Base-by-base conservation (phyloP, 2,113 vertebrate genomes). In the Climacteris rufus region DNA sequence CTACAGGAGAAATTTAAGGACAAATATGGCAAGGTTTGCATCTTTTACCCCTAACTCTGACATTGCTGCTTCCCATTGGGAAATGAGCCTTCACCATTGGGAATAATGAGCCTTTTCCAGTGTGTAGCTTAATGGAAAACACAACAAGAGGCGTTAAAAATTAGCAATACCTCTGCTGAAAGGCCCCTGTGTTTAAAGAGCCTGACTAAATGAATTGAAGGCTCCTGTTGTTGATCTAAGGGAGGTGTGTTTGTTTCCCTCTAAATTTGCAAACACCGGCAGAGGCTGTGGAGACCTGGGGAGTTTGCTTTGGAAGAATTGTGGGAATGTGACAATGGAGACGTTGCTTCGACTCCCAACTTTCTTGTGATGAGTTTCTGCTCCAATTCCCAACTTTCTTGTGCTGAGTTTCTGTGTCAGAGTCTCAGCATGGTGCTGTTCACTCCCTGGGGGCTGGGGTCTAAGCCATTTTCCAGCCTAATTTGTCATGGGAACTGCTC, bases 191-290 rank as follows among this genome's bases (percentile, higher is more conserved):
- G 89, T 96, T 69, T 37, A 2, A n/a, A 30, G 87, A 83, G 37
- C 57, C n/a, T 74, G 68, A 65, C 61, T 81, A 21, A 44, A 92
- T 76, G 76, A 20, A 24, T 0, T 40, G 74, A 59, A 44, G 17
- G 64, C 64, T 93, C 50, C 33, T 0, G 17, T 17, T 93, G 87
- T 82, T 95, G 90, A 50, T 14, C 60, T 39, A 81, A 89, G 77
- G 76, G 64, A 60, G 35, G 42, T 35, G 86, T 88, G 71, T 76
- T 93, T 93, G 61, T 60, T 72, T 86, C 87, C 80, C 49, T 91
- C 35, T 8, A 11, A 39, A 14, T 53, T 15, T 19, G 53, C 76
- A 52, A 52, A 53, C 1, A 1, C 50, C 6, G 6, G 33, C 78
- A 42, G 13, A 14, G 54, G 50, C 5, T 7, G 13, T 17, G 8